Base-by-base conservation (phyloP, 2,797 vertebrate genomes). In the Telmatherina bonti region DNA sequence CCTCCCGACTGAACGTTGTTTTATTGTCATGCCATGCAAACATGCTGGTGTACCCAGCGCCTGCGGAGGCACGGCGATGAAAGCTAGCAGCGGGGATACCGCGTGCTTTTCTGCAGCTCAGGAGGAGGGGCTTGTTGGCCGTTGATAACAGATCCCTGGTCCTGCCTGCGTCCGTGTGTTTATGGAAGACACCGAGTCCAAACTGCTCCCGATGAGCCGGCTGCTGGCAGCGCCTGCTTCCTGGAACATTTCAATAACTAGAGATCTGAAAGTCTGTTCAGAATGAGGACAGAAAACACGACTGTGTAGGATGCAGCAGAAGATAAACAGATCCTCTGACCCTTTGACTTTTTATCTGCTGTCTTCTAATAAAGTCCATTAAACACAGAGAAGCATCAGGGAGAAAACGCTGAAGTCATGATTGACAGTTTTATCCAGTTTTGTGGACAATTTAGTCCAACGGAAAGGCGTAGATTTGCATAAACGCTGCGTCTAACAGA, bases 51-150 rank as follows among this genome's bases (percentile, higher is more conserved):
- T 18, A 74, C 76, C 67, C 69, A 62, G 26, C 62, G 10, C 41
- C 36, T 22, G 61, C 64, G 35, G 63, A 52, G 24, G 27, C 33
- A 41, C 62, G 36, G 15, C 47, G 65, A 29, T 1, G 72, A 67
- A 78, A 71, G 66, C 31, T 62, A 62, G 53, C 67, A 24, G 7
- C 0, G 74, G 79, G 79, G 73, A 85, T 74, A 3, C 75, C 61
- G 1, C 54, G 55, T 1, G 57, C 75, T 78, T 60, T 51, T 53
- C 8, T 35, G 15, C 0, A 56, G 52, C 59, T 69, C 60, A 52
- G 64, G 38, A 30, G 16, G 16, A 30, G 2, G 47, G 68, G 68
- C 56, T 13, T 62, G 12, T 60, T 75, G 65, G 65, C 38, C 1
- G 5, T 15, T 47, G 20, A 62, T 70, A 54, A 78, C 1, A n/a